Evolutionary conservation across 2,888 invertebrate species (phyloP), one percentile per base, ranked within the genome.

Genomic region (Epistrophella euchroma): DNA sequence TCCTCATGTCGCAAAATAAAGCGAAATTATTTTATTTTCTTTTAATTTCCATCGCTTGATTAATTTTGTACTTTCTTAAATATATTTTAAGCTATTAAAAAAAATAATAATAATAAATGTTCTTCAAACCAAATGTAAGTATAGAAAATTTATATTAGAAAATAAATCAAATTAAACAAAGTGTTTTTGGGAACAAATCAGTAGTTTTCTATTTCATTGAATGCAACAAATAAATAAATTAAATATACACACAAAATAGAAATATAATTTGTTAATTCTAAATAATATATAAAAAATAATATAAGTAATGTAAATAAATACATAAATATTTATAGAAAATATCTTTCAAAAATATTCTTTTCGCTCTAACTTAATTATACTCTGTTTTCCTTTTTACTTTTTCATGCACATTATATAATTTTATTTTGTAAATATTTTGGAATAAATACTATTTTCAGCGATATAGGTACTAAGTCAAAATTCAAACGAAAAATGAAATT

Each of bases 121-220:
- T 68, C 72, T 60, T 60, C 55, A 15, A 15, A 45, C 13, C 17
- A 28, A 56, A 52, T 66, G 28, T 64, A 45, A 32, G 35, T 25
- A 52, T 60, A 2, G 9, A 1, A 32, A 9, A 17, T 47, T 56
- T 88, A 82, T 86, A 88, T 87, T 87, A 88, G 88, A 85, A 66
- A 74, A 78, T 78, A 78, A 68, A 78, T 78, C 75, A 68, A 75
- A 79, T 68, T 15, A 76, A 78, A 86, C 73, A 86, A 88, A 88
- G 88, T 88, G 89, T 88, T 89, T 88, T 89, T 89, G 89, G 89
- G 89, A 89, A 88, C 89, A 89, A 89, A 89, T 84, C 88, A 88
- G 88, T 89, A 89, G 89, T 85, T 88, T 88, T 87, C 77, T 88
- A 86, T 82, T 86, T 70, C 71, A 86, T 77, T 47, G 64, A 68